These are phyloP conservation scores for Meta bourneti DNA, from an alignment of 2,888 invertebrate species.

Conservation along the genomic window DNA sequence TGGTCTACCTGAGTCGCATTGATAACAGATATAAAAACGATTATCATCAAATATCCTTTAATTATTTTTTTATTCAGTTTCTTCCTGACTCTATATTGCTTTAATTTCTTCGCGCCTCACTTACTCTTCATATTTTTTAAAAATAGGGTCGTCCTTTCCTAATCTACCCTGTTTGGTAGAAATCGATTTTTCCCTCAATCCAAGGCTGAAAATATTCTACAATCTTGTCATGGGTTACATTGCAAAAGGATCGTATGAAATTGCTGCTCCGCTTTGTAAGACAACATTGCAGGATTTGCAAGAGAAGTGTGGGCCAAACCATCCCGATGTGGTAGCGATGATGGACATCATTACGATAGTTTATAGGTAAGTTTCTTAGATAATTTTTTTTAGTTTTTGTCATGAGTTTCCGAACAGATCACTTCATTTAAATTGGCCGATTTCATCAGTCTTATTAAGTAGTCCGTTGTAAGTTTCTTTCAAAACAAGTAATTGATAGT, in stretches of 20 bases:
- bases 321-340: slow-evolving; percentile 60
- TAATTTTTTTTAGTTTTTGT: neutral
- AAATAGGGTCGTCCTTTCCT: slow-evolving; percentile 38
- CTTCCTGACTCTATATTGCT: no score
- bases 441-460: no score
- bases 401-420: neutral
- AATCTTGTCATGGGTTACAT: slow-evolving; percentile 61
- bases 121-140: neutral
- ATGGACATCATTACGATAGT: slow-evolving; percentile 66
- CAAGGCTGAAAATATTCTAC: slow-evolving; percentile 58
- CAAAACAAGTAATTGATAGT: no score
- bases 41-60: no score
- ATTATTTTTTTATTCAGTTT: no score
- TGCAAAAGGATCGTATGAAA: slow-evolving; percentile 58
- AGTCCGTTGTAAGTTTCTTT: no score
- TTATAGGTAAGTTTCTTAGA: slow-evolving; percentile 29
- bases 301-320: slow-evolving; percentile 47
- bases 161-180: slow-evolving; percentile 54
- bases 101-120: no score
- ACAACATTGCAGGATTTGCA: slow-evolving; percentile 61
- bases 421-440: neutral
- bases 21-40: no score
- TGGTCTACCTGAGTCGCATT: no score
- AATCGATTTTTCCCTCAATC: slow-evolving; percentile 44
- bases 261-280: slow-evolving; percentile 59